Evolutionary conservation across 2,888 invertebrate genomes (phyloP).

Genomic region (Drosophila mercatorum): DNA sequence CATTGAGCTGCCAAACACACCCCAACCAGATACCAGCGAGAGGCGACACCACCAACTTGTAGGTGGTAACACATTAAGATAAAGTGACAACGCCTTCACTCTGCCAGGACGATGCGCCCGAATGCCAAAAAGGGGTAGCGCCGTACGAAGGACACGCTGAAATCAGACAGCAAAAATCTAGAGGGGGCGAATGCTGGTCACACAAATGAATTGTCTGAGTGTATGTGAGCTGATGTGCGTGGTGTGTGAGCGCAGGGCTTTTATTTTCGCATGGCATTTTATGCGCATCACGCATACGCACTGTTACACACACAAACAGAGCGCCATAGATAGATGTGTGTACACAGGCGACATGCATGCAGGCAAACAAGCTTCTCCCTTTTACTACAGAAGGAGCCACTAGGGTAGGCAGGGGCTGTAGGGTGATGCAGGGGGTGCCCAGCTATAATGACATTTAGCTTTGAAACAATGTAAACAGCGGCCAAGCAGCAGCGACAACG

Average conservation of each 20-base stretch:
- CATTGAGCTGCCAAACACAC: slow-evolving; percentile 69
- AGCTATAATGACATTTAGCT: slow-evolving; percentile 79
- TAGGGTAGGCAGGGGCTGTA: neutral
- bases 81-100: slow-evolving; percentile 77
- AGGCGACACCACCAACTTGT: slow-evolving; percentile 63
- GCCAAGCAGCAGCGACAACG: slow-evolving; percentile 39
- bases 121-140: slow-evolving; percentile 69
- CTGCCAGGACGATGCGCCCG: slow-evolving; percentile 41
- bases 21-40: slow-evolving; percentile 5
- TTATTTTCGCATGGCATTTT: slow-evolving; percentile 77
- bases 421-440: neutral
- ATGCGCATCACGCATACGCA: slow-evolving; percentile 80
- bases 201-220: slow-evolving; percentile 75
- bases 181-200: slow-evolving; percentile 44
- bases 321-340: slow-evolving; percentile 55
- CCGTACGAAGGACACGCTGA: slow-evolving; percentile 69
- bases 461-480: slow-evolving; percentile 79
- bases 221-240: slow-evolving; percentile 3
- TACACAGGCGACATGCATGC: slow-evolving; percentile 65
- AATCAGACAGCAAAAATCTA: slow-evolving; percentile 68
- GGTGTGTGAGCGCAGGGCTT: slow-evolving; percentile 50
- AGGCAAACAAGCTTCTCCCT: slow-evolving; percentile 65
- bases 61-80: slow-evolving; percentile 82
- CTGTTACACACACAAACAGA: slow-evolving; percentile 65
- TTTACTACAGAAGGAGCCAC: slow-evolving; percentile 65